These are phyloP conservation scores for Eira barbara DNA, from an alignment of 2,113 vertebrate species.

Conservation along the genomic window DNA sequence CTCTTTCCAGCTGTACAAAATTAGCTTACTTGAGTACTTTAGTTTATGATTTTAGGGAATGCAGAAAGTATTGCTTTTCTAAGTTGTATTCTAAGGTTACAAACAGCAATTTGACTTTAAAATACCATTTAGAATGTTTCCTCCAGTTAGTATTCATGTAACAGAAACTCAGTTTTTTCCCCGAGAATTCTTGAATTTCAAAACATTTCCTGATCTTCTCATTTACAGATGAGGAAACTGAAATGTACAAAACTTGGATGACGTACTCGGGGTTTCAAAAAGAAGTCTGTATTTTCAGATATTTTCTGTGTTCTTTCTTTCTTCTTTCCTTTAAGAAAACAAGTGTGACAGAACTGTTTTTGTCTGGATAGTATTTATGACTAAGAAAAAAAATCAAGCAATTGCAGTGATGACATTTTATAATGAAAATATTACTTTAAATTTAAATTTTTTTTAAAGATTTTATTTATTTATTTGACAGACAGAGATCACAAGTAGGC, in stretches of 20 bases:
- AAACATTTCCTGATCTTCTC: conserved; percentile 24
- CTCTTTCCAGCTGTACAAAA: conserved; percentile 69
- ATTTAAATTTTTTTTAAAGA: not conserved
- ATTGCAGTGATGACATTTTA: not conserved
- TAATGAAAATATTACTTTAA: not conserved
- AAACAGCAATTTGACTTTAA: conserved; percentile 68
- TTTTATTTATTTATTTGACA: no score
- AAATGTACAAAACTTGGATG: not conserved
- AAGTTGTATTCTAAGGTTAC: conserved; percentile 56
- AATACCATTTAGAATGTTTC: conserved; percentile 51
- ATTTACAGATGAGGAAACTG: conserved; percentile 43
- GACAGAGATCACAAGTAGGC: no score
- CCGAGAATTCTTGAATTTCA: conserved; percentile 52
- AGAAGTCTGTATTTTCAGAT: not conserved
- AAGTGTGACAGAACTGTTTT: not conserved
- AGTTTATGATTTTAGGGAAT: conserved; percentile 64
- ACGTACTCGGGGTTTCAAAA: not conserved
- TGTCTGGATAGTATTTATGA: not conserved
- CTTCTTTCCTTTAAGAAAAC: not conserved
- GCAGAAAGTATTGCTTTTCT: conserved; percentile 62
- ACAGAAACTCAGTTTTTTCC: not conserved
- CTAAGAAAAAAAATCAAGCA: not conserved
- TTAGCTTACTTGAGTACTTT: conserved; percentile 58
- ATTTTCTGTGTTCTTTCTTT: not conserved
- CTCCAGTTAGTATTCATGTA: conserved; percentile 37